Evolutionary conservation across 1,140 invertebrate genomes (phyloP).

Genomic region (Drosophila nasuta): DNA sequence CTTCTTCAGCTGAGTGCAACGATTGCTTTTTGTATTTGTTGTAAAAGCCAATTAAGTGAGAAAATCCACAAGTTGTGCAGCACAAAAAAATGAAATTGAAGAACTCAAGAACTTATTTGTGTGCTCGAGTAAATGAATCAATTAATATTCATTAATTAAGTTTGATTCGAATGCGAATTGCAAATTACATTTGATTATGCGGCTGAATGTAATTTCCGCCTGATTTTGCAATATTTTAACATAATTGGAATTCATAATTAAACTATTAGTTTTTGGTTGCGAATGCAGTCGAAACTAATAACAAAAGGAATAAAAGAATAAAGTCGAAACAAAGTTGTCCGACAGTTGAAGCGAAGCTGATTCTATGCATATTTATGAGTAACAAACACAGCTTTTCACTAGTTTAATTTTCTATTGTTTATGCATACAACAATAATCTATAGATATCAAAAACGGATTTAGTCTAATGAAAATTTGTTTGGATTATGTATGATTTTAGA

Average conservation of each 20-base stretch:
- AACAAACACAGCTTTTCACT: not conserved
- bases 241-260: constrained; percentile 1
- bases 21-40: not conserved
- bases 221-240: not conserved
- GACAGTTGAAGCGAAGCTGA: not conserved
- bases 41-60: not conserved
- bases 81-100: not conserved
- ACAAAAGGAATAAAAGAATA: not conserved
- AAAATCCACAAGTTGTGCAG: not conserved
- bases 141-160: constrained; percentile 3
- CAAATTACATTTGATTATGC: constrained; percentile 1
- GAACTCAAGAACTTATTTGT: not conserved
- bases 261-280: not conserved
- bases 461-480: constrained; percentile 9
- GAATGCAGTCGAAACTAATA: not conserved
- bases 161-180: not conserved
- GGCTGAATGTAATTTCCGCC: constrained; percentile 1
- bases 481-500: not conserved
- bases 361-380: constrained; percentile 1
- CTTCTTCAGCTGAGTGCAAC: constrained; percentile 12
- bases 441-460: not conserved
- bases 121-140: too few relatives aligned
- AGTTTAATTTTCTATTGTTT: not conserved
- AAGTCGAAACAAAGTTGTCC: not conserved
- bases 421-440: not conserved